Evolutionary conservation across 2,888 invertebrate species (phyloP).

Genomic region (Diloba caeruleocephala): DNA sequence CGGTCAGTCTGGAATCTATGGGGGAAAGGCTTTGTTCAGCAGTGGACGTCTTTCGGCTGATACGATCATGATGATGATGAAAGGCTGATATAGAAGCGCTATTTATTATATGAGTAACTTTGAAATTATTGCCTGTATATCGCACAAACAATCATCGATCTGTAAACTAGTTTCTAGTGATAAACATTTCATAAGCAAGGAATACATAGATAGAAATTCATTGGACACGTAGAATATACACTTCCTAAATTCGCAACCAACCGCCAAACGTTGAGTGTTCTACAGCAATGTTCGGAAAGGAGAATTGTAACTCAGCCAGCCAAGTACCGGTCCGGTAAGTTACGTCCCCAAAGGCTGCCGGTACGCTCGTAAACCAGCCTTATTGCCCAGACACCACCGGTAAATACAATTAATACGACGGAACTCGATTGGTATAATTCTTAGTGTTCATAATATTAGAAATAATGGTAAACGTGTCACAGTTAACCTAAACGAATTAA

Average conservation of each 20-base stretch:
- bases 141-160: too few species aligned
- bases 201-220: background rate
- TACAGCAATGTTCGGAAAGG: conserved; percentile 12
- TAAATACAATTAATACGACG: conserved; percentile 45
- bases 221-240: background rate
- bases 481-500: too few species aligned
- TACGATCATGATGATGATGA: too few species aligned
- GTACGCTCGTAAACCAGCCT: conserved; percentile 44
- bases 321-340: conserved; percentile 34
- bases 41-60: too few species aligned
- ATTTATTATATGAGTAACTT: too few species aligned
- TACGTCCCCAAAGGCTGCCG: conserved; percentile 35
- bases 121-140: too few species aligned
- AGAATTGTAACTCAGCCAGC: conserved; percentile 25
- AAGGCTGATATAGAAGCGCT: too few species aligned
- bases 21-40: too few species aligned
- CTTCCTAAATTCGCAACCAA: conserved; percentile 2
- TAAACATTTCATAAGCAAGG: background rate
- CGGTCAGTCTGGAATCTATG: too few species aligned
- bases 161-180: background rate
- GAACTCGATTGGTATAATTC: conserved; percentile 18
- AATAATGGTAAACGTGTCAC: background rate
- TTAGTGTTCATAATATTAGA: conserved; percentile 10
- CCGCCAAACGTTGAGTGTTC: conserved; percentile 4
- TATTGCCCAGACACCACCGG: conserved; percentile 16